Base-by-base conservation (phyloP, 2,797 vertebrate species). In the Sebastes steindachneri region DNA sequence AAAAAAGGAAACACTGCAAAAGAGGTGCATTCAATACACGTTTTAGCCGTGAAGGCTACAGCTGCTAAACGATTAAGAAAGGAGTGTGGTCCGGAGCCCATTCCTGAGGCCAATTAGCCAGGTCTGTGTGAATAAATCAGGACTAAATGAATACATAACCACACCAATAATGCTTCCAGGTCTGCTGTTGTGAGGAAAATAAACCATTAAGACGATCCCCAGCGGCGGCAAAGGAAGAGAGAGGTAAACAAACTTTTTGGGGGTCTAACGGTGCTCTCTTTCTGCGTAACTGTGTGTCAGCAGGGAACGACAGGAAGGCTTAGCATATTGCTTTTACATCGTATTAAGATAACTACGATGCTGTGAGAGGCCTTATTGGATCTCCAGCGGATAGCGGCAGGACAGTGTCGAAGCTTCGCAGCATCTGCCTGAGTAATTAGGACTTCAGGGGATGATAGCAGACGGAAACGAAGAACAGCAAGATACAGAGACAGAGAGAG, bases 391-490 rank as follows among this genome's bases (percentile, higher is more conserved):
- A 86, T 92, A 91, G 77, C 77, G 73, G 87, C 81, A 83, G 93
- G 91, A 90, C 90, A 85, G 83, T 85, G 88, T 88, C 65, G 82
- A 87, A 88, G 89, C 85, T 83, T 85, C 70, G 58, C 90, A 93
- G 89, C 89, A 91, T 90, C 92, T 93, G 90, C 86, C 88, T 80
- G 88, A 93, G 92, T 94, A 95, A 95, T 94, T 93, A 93, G 92
- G 91, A 92, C 93, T 93, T 92, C 85, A 53, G 93, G 93, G 93
- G 88, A 92, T 85, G 91, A 89, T 79, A 78, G 67, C 83, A 68
- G 83, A 86, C 79, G 77, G 41, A 77, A 8, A 62, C 80, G 51
- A 65, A 62, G 76, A 89, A 75, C 65, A 78, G 78, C 55, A 64
- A 53, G 72, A 75, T 53, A 25, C 41, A 65, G 26, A 80, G 59